Percentiles rank a stretch among this genome's conserved stretches.
Conservation (phyloP, 2,888 invertebrate species). For the Calameuta filiformis region DNA sequence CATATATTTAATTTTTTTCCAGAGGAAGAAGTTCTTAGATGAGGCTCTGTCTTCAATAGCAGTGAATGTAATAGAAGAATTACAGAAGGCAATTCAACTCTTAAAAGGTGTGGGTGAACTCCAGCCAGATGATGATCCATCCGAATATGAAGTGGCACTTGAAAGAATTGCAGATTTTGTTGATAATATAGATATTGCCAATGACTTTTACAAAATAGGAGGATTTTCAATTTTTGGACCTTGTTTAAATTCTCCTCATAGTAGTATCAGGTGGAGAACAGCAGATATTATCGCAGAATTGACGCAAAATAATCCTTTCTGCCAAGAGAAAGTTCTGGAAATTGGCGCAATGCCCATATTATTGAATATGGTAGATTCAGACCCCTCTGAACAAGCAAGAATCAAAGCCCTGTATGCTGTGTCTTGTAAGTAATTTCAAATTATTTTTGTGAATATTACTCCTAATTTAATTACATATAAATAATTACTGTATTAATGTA, state of each 20-base stretch:
- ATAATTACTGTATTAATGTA: not conserved
- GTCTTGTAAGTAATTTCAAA: constrained; percentile 74
- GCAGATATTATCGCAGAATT: constrained; percentile 81
- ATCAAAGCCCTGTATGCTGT: constrained; percentile 82
- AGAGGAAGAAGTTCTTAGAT: constrained; percentile 79
- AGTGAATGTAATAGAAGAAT: constrained; percentile 75
- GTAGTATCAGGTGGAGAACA: constrained; percentile 73
- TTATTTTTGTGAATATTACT: not conserved
- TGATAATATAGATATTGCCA: constrained; percentile 83
- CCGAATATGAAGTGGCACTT: constrained; percentile 74
- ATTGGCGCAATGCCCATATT: constrained; percentile 75
- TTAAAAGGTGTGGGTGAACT: constrained; percentile 70
- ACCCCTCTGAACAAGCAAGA: constrained; percentile 70
- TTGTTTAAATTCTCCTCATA: constrained; percentile 74
- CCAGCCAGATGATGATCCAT: constrained; percentile 68
- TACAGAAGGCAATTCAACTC: constrained; percentile 73
- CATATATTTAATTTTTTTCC: constrained; percentile 46
- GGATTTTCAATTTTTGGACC: constrained; percentile 80
- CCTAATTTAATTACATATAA: not conserved
- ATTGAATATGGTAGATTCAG: constrained; percentile 70
- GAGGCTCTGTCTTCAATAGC: constrained; percentile 78
- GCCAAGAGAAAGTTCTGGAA: constrained; percentile 79
- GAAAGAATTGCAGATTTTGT: constrained; percentile 76
- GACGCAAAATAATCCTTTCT: constrained; percentile 87
- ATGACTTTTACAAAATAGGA: constrained; percentile 87